Percentiles rank a stretch among this genome's conserved stretches.
Conservation (phyloP, 2,888 invertebrate species). For the Cylloceria caligata region DNA sequence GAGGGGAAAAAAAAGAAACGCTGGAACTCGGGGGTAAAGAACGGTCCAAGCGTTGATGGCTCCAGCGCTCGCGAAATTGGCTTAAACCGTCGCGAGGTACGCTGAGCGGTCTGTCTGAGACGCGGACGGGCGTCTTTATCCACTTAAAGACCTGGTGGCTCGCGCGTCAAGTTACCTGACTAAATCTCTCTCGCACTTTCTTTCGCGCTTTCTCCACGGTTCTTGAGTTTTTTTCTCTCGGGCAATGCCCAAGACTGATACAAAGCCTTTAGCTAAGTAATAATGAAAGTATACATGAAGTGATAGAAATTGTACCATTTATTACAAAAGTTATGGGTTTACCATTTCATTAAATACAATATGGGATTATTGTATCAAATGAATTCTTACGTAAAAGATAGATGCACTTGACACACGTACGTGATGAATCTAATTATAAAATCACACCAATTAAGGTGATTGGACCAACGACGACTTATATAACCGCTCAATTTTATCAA, state of each 20-base stretch:
- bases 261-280: neutral
- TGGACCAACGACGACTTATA: too few relatives aligned
- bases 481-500: too few relatives aligned
- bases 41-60: slow-evolving; percentile 58
- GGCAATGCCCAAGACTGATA: slow-evolving; percentile 4
- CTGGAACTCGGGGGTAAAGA: slow-evolving; percentile 22
- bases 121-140: slow-evolving; percentile 72
- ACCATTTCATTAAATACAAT: neutral
- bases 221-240: slow-evolving; percentile 23
- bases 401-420: too few relatives aligned
- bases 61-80: slow-evolving; percentile 74
- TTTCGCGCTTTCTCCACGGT: slow-evolving; percentile 28
- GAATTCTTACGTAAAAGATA: neutral
- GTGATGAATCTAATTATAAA: too few relatives aligned
- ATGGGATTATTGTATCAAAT: neutral
- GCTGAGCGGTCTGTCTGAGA: slow-evolving; percentile 62
- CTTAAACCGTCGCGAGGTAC: slow-evolving; percentile 74
- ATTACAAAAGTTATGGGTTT: neutral
- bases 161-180: slow-evolving; percentile 57
- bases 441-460: too few relatives aligned
- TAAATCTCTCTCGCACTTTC: slow-evolving; percentile 26
- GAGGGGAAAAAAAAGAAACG: slow-evolving; percentile 46
- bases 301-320: neutral
- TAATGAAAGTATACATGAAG: neutral
- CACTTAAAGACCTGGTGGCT: slow-evolving; percentile 70